Evolutionary conservation across 2,797 vertebrate species (phyloP).

Genomic region (Chaunax sp.): DNA sequence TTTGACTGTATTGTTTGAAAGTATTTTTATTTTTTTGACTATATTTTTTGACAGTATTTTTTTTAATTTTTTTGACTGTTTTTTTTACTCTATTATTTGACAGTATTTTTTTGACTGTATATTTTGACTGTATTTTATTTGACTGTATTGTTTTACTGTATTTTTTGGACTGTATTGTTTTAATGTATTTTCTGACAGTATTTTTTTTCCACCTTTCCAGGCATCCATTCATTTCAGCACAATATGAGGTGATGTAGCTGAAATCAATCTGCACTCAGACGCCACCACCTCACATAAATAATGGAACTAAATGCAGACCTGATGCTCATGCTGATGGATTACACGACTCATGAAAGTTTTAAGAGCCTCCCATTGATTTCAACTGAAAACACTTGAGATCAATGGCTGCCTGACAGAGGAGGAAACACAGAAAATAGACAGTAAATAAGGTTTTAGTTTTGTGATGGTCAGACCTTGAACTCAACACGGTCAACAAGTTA

Average conservation of each 20-base stretch:
- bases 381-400: neutral
- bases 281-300: constrained; percentile 21
- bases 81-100: too few species aligned
- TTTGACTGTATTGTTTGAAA: too few species aligned
- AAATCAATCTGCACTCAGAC: constrained; percentile 36
- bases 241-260: neutral
- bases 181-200: too few species aligned
- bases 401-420: neutral
- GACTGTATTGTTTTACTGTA: too few species aligned
- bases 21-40: too few species aligned
- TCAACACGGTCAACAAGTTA: neutral
- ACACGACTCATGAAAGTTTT: neutral
- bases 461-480: neutral
- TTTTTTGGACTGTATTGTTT: too few species aligned
- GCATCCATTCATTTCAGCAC: neutral
- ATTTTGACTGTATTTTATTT: too few species aligned
- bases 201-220: neutral
- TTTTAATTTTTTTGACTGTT: too few species aligned
- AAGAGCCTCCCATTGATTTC: constrained; percentile 13
- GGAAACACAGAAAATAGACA: neutral
- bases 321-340: neutral
- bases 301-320: constrained; percentile 10
- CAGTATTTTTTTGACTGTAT: too few species aligned
- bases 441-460: neutral
- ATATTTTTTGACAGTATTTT: too few species aligned